Conservation (phyloP, 2,888 invertebrate genomes). For the Pseudococcus longispinus region DNA sequence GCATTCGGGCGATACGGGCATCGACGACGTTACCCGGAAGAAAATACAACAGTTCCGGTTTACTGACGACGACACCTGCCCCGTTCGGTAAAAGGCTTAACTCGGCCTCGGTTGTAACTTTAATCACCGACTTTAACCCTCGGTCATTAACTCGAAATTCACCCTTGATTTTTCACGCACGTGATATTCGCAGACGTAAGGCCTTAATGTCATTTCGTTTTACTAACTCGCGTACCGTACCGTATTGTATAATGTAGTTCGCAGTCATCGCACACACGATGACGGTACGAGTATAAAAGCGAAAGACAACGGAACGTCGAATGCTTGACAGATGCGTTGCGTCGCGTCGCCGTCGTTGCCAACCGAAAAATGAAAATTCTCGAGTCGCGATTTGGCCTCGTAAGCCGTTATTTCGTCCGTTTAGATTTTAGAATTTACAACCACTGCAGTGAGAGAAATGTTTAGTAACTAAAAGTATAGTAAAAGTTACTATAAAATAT, state of each 20-base stretch:
- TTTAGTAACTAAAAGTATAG: no score
- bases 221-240: neutral
- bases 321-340: slow-evolving; percentile 42
- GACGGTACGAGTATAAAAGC: no score
- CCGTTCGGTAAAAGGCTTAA: slow-evolving; percentile 43
- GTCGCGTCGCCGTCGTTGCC: neutral
- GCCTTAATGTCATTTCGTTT: slow-evolving; percentile 10
- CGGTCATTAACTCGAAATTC: slow-evolving; percentile 47
- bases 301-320: neutral
- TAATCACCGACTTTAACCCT: slow-evolving; percentile 52
- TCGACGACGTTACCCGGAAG: slow-evolving; percentile 26
- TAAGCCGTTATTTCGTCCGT: no score
- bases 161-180: slow-evolving; percentile 53
- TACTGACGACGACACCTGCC: slow-evolving; percentile 49
- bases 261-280: no score
- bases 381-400: no score
- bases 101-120: slow-evolving; percentile 48
- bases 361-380: neutral
- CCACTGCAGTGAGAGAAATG: no score
- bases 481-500: no score
- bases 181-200: slow-evolving; percentile 37
- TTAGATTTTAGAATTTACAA: no score
- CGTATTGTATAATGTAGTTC: neutral
- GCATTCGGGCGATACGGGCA: neutral
- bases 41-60: slow-evolving; percentile 46